phyloP scores from a whole-genome alignment of 2,888 invertebrate genomes.

The Lasioglossum pauxillum region DNA sequence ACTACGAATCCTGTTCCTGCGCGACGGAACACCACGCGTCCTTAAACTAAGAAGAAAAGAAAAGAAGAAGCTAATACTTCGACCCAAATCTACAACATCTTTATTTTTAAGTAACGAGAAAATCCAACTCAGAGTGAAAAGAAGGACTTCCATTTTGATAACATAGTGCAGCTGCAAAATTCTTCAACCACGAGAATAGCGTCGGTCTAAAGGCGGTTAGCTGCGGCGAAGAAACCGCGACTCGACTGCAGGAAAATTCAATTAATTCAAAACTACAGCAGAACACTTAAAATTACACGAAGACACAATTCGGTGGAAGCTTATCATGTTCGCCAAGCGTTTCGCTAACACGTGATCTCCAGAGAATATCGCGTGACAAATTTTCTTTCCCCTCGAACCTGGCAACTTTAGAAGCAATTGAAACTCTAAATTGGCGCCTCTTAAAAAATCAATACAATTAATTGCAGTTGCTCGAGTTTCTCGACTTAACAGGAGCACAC shows the following conservation, averaged over 20 bases:
- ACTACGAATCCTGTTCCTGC: too few species aligned
- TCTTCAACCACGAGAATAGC: neutral
- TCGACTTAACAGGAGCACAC: neutral
- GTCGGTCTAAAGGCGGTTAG: neutral
- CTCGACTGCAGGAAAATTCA: neutral
- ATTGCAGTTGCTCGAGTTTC: neutral
- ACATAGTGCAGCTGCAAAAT: too few species aligned
- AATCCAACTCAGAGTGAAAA: too few species aligned
- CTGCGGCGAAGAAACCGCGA: neutral
- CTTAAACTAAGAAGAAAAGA: too few species aligned
- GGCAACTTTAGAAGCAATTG: neutral
- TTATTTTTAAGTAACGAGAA: too few species aligned
- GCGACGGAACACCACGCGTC: too few species aligned
- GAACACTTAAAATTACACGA: neutral
- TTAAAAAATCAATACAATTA: neutral
- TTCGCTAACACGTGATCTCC: neutral
- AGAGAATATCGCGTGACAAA: neutral
- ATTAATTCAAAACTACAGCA: too few species aligned
- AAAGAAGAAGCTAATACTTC: too few species aligned
- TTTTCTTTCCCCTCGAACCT: neutral
- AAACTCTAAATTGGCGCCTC: neutral
- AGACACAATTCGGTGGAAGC: neutral
- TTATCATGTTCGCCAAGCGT: neutral
- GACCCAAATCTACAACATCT: too few species aligned
- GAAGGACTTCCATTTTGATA: too few species aligned